Evolutionary conservation across 2,888 invertebrate genomes (phyloP).

Genomic region (Tipula lateralis): DNA sequence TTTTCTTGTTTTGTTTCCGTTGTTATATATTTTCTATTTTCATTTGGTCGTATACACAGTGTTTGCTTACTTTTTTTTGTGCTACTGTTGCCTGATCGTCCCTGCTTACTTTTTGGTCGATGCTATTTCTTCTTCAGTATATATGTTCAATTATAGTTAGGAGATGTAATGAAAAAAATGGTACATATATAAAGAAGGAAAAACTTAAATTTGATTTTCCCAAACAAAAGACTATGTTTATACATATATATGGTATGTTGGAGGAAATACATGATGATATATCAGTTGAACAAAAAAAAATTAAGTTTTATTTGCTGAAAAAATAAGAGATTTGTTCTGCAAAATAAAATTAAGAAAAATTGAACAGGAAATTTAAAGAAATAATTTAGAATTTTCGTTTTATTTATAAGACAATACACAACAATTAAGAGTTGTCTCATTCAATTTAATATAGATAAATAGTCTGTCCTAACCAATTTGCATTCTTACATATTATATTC

Average conservation of each 20-base stretch:
- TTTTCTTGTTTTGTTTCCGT: background rate
- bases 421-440: background rate
- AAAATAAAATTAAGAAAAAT: slow-evolving; percentile 19
- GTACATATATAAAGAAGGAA: background rate
- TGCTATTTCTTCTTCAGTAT: background rate
- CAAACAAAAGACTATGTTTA: background rate
- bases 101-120: background rate
- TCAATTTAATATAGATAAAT: background rate
- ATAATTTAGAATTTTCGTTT: background rate
- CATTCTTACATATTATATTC: background rate
- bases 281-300: slow-evolving; percentile 2
- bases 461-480: background rate
- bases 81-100: background rate
- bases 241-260: background rate
- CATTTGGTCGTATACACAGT: slow-evolving; percentile 15
- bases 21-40: background rate
- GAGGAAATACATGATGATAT: background rate
- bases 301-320: background rate
- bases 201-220: slow-evolving; percentile 14
- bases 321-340: background rate
- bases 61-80: background rate
- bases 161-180: slow-evolving; percentile 1
- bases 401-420: background rate
- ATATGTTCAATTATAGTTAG: background rate
- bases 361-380: slow-evolving; percentile 4